Evolutionary conservation across 2,113 vertebrate species (phyloP).

Genomic region (Ptyas mucosa): DNA sequence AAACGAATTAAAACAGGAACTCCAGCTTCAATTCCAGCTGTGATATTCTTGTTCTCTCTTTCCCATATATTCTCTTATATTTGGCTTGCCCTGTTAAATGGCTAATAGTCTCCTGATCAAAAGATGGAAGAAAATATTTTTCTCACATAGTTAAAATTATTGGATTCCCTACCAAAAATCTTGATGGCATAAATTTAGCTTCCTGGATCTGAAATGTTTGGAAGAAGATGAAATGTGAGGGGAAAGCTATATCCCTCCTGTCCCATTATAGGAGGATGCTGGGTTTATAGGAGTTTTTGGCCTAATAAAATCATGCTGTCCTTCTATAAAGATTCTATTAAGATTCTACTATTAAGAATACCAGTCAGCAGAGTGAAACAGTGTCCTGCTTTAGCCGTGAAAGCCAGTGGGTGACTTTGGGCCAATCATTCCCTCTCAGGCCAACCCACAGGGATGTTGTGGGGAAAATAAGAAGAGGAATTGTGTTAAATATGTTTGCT

Average conservation of each 20-base stretch:
- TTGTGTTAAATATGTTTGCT: background rate
- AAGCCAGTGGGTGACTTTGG: background rate
- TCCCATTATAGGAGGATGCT: background rate
- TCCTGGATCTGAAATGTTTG: background rate
- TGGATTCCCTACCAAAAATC: background rate
- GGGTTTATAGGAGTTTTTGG: background rate
- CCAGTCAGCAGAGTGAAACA: background rate
- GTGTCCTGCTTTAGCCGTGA: background rate
- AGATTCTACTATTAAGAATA: background rate
- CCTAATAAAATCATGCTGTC: background rate
- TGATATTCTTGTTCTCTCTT: background rate
- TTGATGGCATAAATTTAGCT: background rate
- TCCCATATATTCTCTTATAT: background rate
- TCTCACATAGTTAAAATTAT: background rate
- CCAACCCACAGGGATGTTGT: background rate
- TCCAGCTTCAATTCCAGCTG: background rate
- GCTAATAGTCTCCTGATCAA: background rate
- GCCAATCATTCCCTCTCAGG: background rate
- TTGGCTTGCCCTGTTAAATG: background rate
- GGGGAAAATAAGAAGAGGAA: background rate
- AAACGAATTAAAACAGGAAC: background rate
- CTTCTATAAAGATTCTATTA: background rate
- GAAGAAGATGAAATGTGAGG: background rate
- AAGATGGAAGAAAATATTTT: background rate
- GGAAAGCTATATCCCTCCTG: background rate